Base-by-base conservation (phyloP, 1,140 invertebrate genomes). In the Dendroctonus valens region DNA sequence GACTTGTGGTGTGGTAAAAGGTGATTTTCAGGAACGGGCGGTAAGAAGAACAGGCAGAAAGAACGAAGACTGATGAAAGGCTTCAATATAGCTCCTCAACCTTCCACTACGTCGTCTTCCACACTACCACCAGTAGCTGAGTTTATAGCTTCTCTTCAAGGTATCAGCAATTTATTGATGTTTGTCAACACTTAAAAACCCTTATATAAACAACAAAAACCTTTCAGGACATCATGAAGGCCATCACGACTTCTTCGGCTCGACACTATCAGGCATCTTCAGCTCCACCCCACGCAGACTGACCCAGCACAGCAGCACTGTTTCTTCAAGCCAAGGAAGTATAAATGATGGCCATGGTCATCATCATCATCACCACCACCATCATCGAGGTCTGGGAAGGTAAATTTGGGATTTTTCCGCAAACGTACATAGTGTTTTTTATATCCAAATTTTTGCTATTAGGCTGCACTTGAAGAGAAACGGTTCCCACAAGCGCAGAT, bases 41-140 rank as follows among this genome's bases (percentile, higher is more conserved):
- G 94, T 41, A 95, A 95, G 80, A 96, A 95, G 81, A 95, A 94
- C 76, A 86, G 93, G 0, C 92, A 95, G 78, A 94, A 94, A 80
- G 93, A 96, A 76, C 84, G 94, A 0, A 86, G 93, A 0, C 80
- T 96, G 38, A 95, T 96, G 92, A 96, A 96, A 78, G 94, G 94
- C 2, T 96, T 96, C 83, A 94, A 96, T 80, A 92, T 94, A 49
- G 89, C 86, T 2, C 86, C 87, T 0, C 82, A 85, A 42, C 87
- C 89, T 4, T 83, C 83, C 9, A 81, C 81, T 7, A 79, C 83
- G 38, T 83, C 84, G 7, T 14, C 78, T 48, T 8, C 77, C 5
- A 83, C 84, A 14, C 78, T 91, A 50, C 85, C 89, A 37, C 89
- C 89, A 2, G 89, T 91, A 7, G 88, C 89, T 37, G 90, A 92